Evolutionary conservation across 2,797 vertebrate species (phyloP).

Genomic region (Coreius guichenoti): DNA sequence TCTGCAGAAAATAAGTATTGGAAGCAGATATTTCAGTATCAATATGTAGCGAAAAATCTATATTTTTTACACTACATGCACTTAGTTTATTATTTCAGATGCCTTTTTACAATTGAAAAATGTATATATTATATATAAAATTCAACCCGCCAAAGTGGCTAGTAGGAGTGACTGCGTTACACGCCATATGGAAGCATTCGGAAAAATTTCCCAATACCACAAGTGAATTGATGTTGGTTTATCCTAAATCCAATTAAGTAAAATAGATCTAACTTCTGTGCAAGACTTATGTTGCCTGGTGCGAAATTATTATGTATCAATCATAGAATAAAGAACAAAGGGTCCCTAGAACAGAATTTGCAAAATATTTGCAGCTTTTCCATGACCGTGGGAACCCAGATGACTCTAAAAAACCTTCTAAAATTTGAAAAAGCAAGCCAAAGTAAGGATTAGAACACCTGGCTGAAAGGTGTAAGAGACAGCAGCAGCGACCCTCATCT

Average conservation of each 20-base stretch:
- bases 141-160: no score
- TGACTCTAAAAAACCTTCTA: background rate
- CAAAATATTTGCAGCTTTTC: background rate
- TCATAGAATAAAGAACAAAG: background rate
- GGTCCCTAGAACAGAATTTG: background rate
- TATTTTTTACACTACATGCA: no score
- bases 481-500: conserved; percentile 55
- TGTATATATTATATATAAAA: no score
- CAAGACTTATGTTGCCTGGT: background rate
- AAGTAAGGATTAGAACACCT: conserved; percentile 22
- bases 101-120: no score
- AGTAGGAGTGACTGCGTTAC: no score
- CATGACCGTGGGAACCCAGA: background rate
- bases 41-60: no score
- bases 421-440: background rate
- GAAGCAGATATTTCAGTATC: no score
- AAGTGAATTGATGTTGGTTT: background rate
- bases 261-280: background rate
- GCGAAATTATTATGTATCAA: background rate
- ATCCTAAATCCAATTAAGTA: background rate
- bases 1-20: no score
- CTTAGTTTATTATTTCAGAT: no score
- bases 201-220: background rate
- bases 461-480: conserved; percentile 18
- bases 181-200: background rate